A percentile compares a stretch with the other conserved stretches of the same genome.
Evolutionary conservation across 2,888 invertebrate species (phyloP).

Genomic region (Phaonia tiefii): DNA sequence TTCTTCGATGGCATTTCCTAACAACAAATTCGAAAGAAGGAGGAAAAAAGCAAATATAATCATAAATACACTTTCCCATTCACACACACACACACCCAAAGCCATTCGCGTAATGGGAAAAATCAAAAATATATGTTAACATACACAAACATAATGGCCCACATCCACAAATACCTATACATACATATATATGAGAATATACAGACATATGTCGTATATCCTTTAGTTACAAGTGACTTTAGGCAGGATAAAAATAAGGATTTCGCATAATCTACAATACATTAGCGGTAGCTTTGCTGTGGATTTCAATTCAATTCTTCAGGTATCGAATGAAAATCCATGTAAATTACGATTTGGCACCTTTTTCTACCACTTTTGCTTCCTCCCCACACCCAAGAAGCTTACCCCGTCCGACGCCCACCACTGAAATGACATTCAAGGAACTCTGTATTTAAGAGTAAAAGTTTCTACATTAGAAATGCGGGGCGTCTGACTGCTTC

Average conservation of each 20-base stretch:
- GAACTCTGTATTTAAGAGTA: conserved; percentile 42
- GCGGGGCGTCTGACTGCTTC: conserved; percentile 36
- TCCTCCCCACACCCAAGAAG: background rate
- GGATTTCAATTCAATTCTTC: conserved; percentile 81
- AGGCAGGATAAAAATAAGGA: conserved; percentile 75
- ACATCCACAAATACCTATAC: background rate
- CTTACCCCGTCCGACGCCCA: conserved; percentile 10
- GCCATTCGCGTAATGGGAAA: conserved; percentile 54
- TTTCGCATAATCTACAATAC: conserved; percentile 81
- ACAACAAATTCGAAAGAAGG: conserved; percentile 20
- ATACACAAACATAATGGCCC: conserved; percentile 4
- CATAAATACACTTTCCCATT: conserved; percentile 39
- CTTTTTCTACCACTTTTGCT: conserved; percentile 69
- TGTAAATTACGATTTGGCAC: conserved; percentile 81
- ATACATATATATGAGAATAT: no score
- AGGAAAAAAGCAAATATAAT: conserved; percentile 44
- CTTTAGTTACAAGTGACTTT: conserved; percentile 70
- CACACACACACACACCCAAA: conserved; percentile 39
- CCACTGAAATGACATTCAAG: conserved; percentile 53
- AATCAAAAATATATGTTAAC: conserved; percentile 43
- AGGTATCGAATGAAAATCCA: conserved; percentile 80
- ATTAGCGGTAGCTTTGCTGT: conserved; percentile 81
- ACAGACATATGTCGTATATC: conserved; percentile 62
- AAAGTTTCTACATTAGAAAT: conserved; percentile 59
- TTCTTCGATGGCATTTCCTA: no score